Conservation (phyloP, 2,888 invertebrate genomes). For the Cataglyphis albicans region DNA sequence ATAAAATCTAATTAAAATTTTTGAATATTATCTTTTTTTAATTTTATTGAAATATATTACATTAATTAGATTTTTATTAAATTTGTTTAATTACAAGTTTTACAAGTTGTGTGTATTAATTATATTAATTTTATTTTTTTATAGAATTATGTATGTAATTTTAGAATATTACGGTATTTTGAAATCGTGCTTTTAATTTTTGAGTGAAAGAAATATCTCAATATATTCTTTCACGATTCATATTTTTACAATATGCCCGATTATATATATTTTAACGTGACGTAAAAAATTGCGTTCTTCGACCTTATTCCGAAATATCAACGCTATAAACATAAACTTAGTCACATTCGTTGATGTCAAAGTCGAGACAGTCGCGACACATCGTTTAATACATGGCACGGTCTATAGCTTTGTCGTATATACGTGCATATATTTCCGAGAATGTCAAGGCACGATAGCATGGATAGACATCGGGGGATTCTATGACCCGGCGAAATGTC, state of each 20-base stretch:
- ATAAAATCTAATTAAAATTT: not conserved
- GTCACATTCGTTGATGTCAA: conserved; percentile 18
- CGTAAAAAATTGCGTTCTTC: not conserved
- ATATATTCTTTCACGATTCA: not conserved
- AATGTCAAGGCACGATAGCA: conserved; percentile 62
- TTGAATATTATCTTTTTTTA: not conserved
- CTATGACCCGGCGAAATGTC: conserved; percentile 72
- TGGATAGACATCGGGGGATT: conserved; percentile 58
- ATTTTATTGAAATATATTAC: not conserved
- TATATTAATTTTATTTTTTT: conserved; percentile 11
- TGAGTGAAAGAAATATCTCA: not conserved
- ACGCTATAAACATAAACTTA: not conserved
- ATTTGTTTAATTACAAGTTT: not conserved
- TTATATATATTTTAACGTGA: conserved; percentile 6
- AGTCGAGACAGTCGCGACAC: conserved; percentile 51
- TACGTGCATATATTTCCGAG: conserved; percentile 16
- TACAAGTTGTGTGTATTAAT: not conserved
- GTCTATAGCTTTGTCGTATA: conserved; percentile 12
- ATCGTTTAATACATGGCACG: conserved; percentile 41
- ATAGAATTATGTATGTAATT: not conserved
- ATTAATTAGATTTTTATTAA: not conserved
- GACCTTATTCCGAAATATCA: conserved; percentile 23
- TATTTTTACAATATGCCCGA: not conserved
- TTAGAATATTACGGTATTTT: not conserved
- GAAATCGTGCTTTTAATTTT: conserved; percentile 12